Percentiles rank a stretch among this genome's conserved stretches.
phyloP scores from a whole-genome alignment of 2,113 vertebrate genomes.

The Etia nguti region DNA sequence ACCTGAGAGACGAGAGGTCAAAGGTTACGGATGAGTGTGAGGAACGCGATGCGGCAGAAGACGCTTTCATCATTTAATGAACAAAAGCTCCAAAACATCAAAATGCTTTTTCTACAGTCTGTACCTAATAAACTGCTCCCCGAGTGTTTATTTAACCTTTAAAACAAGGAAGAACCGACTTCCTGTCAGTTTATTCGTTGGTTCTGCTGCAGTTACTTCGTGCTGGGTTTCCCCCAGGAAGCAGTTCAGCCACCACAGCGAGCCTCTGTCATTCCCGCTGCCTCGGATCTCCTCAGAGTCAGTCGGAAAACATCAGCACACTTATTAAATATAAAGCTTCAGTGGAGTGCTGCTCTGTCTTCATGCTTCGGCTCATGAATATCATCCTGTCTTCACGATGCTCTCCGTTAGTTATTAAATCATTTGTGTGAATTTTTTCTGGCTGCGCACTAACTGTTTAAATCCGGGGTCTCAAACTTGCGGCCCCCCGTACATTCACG shows the following conservation, averaged over 20 bases:
- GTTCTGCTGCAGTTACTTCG: background rate
- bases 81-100: background rate
- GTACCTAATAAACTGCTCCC: background rate
- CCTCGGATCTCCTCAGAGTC: background rate
- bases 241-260: background rate
- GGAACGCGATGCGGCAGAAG: background rate
- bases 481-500: background rate
- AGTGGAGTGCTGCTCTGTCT: background rate
- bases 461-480: rapidly evolving
- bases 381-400: background rate
- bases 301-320: background rate
- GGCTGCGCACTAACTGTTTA: background rate
- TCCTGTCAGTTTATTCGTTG: background rate
- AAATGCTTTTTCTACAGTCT: background rate
- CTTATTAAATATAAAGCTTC: background rate
- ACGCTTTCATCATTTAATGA: background rate
- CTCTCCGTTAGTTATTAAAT: rapidly evolving
- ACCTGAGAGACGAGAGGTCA: conserved; percentile 2
- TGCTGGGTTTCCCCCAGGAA: background rate
- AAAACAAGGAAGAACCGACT: background rate
- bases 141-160: background rate
- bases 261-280: background rate
- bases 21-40: background rate
- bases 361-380: background rate
- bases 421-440: too few species aligned